These are phyloP conservation scores for Picus viridis DNA, from an alignment of 2,797 vertebrate genomes.

Conservation along the genomic window DNA sequence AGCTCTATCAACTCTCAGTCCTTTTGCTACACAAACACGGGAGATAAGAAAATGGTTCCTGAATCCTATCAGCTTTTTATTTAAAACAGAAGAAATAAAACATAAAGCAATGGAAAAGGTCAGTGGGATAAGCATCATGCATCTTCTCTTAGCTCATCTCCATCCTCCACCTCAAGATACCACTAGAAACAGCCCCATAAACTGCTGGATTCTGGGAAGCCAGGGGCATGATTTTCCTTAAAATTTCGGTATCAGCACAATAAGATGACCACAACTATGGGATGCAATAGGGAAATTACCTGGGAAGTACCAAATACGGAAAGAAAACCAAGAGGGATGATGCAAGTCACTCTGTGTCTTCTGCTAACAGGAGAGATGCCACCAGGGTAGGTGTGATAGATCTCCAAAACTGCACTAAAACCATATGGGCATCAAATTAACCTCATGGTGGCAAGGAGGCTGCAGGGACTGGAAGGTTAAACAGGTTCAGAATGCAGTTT, in stretches of 20 bases:
- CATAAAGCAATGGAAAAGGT: neutral
- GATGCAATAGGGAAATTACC: neutral
- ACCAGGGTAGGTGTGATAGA: fast-evolving
- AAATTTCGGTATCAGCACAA: neutral
- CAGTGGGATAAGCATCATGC: neutral
- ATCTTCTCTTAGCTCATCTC: neutral
- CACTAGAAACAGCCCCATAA: neutral
- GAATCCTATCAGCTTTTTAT: neutral
- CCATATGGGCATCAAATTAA: neutral
- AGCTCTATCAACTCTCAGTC: neutral
- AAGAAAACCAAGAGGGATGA: neutral
- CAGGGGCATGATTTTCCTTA: neutral
- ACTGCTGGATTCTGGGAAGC: neutral
- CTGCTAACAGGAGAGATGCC: neutral
- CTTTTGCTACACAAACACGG: neutral
- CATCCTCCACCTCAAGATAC: neutral
- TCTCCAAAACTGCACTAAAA: neutral
- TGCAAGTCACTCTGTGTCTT: neutral
- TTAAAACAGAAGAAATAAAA: neutral
- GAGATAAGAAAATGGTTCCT: neutral
- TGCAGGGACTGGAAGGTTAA: neutral
- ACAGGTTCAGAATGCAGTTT: neutral
- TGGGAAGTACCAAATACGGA: neutral
- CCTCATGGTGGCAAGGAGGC: neutral
- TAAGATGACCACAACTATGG: neutral